Evolutionary conservation across 2,888 invertebrate species (phyloP).

Genomic region (Balanococcus diminutus): DNA sequence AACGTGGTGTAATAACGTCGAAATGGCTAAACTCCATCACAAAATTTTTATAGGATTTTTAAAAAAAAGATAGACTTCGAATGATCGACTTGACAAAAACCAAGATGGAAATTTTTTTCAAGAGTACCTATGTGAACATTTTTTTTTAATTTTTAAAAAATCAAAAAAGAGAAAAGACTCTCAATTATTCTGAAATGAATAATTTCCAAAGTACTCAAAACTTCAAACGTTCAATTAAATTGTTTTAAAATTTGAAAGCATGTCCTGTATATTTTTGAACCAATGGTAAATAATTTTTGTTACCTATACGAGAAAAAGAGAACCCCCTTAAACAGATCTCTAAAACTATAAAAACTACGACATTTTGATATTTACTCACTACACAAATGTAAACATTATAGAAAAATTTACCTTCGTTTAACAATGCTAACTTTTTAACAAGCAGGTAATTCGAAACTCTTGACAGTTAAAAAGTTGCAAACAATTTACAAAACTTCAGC

Average conservation of each 20-base stretch:
- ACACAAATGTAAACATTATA: background rate
- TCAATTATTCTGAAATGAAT: no score
- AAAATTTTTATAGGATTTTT: background rate
- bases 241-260: no score
- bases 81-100: background rate
- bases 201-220: no score
- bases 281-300: no score
- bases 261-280: no score
- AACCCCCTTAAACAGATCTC: no score
- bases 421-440: background rate
- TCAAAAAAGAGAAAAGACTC: no score
- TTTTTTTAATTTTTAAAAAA: no score
- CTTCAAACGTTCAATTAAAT: no score
- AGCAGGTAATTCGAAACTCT: slow-evolving; percentile 24
- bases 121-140: no score
- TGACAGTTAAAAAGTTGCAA: slow-evolving; percentile 32
- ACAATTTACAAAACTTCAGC: slow-evolving; percentile 21
- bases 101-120: background rate
- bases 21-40: slow-evolving; percentile 51
- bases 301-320: no score
- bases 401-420: background rate
- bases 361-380: background rate
- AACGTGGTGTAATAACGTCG: background rate
- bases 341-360: background rate
- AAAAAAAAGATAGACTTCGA: background rate